Evolutionary conservation across 2,888 invertebrate genomes (phyloP).

Genomic region (Brassicogethes aeneus): DNA sequence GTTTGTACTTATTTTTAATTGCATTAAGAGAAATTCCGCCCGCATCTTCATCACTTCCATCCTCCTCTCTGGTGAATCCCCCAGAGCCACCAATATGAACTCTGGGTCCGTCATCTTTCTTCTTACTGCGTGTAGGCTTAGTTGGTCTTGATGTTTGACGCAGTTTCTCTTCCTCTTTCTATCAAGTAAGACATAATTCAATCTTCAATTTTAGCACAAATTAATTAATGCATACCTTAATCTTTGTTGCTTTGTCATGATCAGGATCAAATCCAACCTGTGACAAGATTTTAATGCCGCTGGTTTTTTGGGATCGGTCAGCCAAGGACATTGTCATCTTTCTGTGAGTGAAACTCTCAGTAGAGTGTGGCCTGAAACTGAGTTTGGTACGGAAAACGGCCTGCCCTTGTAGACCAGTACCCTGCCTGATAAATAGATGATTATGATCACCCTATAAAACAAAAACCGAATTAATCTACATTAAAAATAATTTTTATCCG

Average conservation of each 20-base stretch:
- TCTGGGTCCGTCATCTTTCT: constrained; percentile 32
- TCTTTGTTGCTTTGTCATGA: constrained; percentile 79
- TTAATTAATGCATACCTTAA: constrained; percentile 55
- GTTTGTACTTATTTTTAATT: constrained; percentile 85
- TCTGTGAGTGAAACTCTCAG: constrained; percentile 96
- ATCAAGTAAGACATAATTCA: constrained; percentile 13
- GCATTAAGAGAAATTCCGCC: constrained; percentile 86
- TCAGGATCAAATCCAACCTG: constrained; percentile 93
- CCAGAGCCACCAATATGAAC: constrained; percentile 33
- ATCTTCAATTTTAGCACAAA: constrained; percentile 4
- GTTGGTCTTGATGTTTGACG: constrained; percentile 70
- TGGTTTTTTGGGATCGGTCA: constrained; percentile 87
- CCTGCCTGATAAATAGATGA: constrained; percentile 95
- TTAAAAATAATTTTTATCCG: constrained; percentile 5
- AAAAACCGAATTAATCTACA: constrained; percentile 26
- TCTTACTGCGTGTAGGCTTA: constrained; percentile 29
- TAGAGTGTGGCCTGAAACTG: constrained; percentile 96
- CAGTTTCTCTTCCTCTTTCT: constrained; percentile 95
- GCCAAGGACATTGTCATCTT: constrained; percentile 98
- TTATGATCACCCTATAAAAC: constrained; percentile 78
- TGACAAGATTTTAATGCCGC: constrained; percentile 91
- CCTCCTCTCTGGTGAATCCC: constrained; percentile 54
- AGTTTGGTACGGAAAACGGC: constrained; percentile 94
- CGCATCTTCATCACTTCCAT: constrained; percentile 90
- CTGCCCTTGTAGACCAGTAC: constrained; percentile 95